Evolutionary conservation across 1,140 invertebrate species (phyloP).

Genomic region (Drosophila cardini): DNA sequence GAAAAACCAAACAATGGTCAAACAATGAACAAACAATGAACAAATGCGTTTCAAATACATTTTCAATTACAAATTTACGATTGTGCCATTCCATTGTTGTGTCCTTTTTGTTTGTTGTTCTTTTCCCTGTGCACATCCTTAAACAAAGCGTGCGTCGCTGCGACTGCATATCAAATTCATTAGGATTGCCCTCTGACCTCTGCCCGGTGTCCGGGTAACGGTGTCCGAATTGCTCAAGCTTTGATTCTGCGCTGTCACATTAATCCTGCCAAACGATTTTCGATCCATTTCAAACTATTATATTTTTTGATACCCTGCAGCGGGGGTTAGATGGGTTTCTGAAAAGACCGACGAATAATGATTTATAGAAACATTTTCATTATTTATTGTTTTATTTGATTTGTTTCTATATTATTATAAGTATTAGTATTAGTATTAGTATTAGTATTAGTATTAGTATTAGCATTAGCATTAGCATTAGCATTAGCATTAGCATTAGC

Average conservation of each 20-base stretch:
- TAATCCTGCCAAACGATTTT: background rate
- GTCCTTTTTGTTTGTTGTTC: constrained; percentile 32
- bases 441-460: too few relatives aligned
- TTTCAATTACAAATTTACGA: constrained; percentile 81
- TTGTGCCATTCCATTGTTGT: constrained; percentile 52
- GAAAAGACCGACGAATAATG: background rate
- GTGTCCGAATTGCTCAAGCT: constrained; percentile 27
- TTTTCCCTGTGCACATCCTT: background rate
- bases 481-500: too few relatives aligned
- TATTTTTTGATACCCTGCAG: too few relatives aligned
- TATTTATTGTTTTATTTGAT: background rate
- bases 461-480: too few relatives aligned
- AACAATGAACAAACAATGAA: constrained; percentile 40
- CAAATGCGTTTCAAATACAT: constrained; percentile 56
- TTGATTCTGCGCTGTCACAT: constrained; percentile 29
- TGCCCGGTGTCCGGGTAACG: background rate
- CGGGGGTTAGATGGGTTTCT: background rate
- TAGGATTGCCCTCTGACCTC: constrained; percentile 24
- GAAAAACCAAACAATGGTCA: constrained; percentile 54
- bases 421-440: background rate
- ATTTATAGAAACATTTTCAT: too few relatives aligned
- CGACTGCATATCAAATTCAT: constrained; percentile 65
- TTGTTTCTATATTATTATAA: background rate
- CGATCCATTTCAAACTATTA: too few relatives aligned
- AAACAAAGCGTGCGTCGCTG: constrained; percentile 45